phyloP scores from a whole-genome alignment of 2,113 vertebrate species.

The Labrus mixtus region DNA sequence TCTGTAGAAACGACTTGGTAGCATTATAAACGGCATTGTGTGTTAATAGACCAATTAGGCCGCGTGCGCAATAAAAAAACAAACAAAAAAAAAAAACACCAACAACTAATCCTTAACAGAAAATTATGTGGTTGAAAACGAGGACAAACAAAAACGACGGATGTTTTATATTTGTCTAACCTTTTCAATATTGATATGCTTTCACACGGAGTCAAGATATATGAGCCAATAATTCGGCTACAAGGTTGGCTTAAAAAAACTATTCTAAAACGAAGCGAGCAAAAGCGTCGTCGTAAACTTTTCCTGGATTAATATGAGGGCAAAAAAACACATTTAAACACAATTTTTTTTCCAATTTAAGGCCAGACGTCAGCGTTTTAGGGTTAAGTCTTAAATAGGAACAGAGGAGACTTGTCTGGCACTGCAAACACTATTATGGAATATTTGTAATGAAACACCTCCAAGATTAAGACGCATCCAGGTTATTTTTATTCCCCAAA shows the following conservation, averaged over 20 bases:
- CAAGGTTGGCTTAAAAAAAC: not conserved
- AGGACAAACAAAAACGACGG: not conserved
- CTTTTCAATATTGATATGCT: not conserved
- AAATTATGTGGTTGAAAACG: not conserved
- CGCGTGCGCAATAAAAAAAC: not conserved
- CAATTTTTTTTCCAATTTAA: not conserved
- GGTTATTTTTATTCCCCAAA: not conserved
- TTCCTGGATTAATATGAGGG: no score
- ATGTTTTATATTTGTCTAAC: not conserved
- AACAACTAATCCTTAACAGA: not conserved
- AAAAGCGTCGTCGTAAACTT: not conserved
- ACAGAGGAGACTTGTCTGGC: not conserved
- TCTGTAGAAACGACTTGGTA: constrained; percentile 3
- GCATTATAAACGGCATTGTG: not conserved
- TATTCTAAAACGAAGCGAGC: not conserved
- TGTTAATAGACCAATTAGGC: constrained; percentile 2
- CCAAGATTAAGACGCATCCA: constrained; percentile 13
- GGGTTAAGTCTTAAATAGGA: not conserved
- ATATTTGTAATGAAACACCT: constrained; percentile 25
- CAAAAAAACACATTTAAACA: not conserved
- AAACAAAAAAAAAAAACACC: not conserved
- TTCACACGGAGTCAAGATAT: no score
- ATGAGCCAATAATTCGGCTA: not conserved
- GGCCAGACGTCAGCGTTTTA: not conserved
- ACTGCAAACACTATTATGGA: constrained; percentile 9